A percentile compares a stretch with the other conserved stretches of the same genome.
These are phyloP conservation scores for Chelmon rostratus DNA, from an alignment of 2,797 vertebrate genomes.

Conservation along the genomic window DNA sequence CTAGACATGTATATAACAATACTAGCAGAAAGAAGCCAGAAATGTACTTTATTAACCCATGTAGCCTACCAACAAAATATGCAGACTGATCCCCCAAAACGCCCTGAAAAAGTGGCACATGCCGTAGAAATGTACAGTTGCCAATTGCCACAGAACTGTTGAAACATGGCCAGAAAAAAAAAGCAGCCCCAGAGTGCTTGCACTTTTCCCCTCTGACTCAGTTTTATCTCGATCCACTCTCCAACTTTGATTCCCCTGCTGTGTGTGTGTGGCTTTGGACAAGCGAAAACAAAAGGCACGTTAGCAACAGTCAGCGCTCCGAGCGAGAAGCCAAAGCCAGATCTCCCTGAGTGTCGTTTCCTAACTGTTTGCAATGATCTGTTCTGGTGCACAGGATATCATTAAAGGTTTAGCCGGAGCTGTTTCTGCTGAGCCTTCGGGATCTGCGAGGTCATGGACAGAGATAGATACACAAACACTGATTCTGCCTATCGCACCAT, in stretches of 20 bases:
- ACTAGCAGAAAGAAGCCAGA: background rate
- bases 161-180: background rate
- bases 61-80: background rate
- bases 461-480: conserved; percentile 1
- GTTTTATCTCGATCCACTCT: conserved; percentile 3
- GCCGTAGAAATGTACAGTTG: background rate
- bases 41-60: background rate
- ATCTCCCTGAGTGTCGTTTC: conserved; percentile 15
- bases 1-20: background rate
- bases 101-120: background rate
- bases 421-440: conserved; percentile 22
- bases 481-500: background rate
- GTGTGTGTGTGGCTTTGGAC: conserved; percentile 23
- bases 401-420: conserved; percentile 21
- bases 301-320: conserved; percentile 18
- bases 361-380: conserved; percentile 38
- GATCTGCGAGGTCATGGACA: conserved; percentile 24
- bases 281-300: conserved; percentile 12
- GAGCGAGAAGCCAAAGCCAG: conserved; percentile 16
- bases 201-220: background rate
- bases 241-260: background rate
- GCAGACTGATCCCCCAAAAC: background rate
- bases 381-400: conserved; percentile 22
- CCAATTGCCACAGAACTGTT: background rate
- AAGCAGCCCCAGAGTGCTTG: background rate